These are phyloP conservation scores for Aplysina aerophoba DNA, from an alignment of 37 sponge, comb jelly and placozoan genomes.

Conservation along the genomic window DNA sequence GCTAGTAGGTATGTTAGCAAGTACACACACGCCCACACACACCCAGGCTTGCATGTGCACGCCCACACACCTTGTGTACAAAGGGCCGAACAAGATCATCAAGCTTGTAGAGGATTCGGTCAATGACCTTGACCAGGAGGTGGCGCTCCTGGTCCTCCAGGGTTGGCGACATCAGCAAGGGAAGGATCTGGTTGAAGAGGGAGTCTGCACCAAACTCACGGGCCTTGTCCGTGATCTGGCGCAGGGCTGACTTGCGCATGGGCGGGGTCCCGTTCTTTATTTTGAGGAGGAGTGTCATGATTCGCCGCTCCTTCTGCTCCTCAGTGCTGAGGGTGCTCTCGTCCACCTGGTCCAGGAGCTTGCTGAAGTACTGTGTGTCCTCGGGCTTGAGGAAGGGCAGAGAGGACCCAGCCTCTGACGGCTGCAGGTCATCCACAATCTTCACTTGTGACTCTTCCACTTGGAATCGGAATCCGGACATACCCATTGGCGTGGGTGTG, in stretches of 20 bases:
- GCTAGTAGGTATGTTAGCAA: no score
- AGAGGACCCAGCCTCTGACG: slow-evolving; percentile 63
- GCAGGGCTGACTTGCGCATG: slow-evolving; percentile 97
- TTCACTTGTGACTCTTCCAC: slow-evolving; percentile 79
- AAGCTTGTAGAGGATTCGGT: slow-evolving; percentile 96
- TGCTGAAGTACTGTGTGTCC: slow-evolving; percentile 97
- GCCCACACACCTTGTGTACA: slow-evolving; percentile 87
- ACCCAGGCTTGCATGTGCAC: no score
- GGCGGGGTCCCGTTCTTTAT: slow-evolving; percentile 99
- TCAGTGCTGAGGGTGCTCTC: slow-evolving; percentile 87
- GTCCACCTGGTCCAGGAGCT: slow-evolving; percentile 91
- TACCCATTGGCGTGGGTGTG: slow-evolving; percentile 97
- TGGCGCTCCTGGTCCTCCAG: slow-evolving; percentile 98
- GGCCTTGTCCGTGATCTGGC: slow-evolving; percentile 97
- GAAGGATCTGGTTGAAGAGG: slow-evolving; percentile 98
- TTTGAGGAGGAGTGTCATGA: slow-evolving; percentile 95
- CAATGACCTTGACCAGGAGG: slow-evolving; percentile 97
- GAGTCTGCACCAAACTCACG: slow-evolving; percentile 97
- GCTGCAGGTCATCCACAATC: slow-evolving; percentile 83
- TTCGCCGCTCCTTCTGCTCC: slow-evolving; percentile 96
- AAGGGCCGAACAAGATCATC: slow-evolving; percentile 98
- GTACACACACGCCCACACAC: no score
- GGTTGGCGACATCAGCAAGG: slow-evolving; percentile 96
- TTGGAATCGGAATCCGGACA: slow-evolving; percentile 91
- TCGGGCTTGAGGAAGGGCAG: slow-evolving; percentile 97